Base-by-base conservation (phyloP, 1,140 invertebrate species). In the Tetraneura akinire region DNA sequence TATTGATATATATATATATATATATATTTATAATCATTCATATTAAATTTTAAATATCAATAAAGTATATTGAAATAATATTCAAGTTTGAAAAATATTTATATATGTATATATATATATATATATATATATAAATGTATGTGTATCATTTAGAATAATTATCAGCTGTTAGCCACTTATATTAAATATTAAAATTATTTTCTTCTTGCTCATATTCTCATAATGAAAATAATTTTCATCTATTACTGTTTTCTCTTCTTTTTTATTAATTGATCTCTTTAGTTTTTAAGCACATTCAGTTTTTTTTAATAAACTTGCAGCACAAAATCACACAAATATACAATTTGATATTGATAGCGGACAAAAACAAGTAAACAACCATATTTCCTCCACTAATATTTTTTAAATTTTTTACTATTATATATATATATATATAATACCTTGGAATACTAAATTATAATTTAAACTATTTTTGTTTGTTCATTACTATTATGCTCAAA, bases 211-310 rank as follows among this genome's bases (percentile, higher is more conserved):
- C 68, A 37, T 37, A 68, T 21, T 9, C n/a, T n/a, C n/a, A n/a
- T n/a, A n/a, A n/a, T n/a, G n/a, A n/a, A n/a, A n/a, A 49, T 49
- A 70, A 49, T 70, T 29, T 23, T 49, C 45, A 3, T 49, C 45
- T 49, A 64, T 18, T 37, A 9, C 37, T 68, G 14, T 37, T 55
- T 32, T 21, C 55, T 49, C 9, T 6, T 70, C 45, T 70, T 47
- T 47, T 68, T 60, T n/a, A n/a, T 78, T 57, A 47, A 57, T 60
- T 78, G 73, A 78, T 78, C 73, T 78, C 73, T 78, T 60, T 78
- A 78, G 53, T 78, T 78, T 74, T 55, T 78, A 78, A 78, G 73
- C 53, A 78, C 73, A 49, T 49, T 49, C 47, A 10, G 37, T 49
- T 10, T 37, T 21, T 42, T 45, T 37, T 37, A 21, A 45, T 21